A percentile compares a stretch with the other conserved stretches of the same genome.
phyloP scores from a whole-genome alignment of 2,113 vertebrate species.

The Apodemus sylvaticus region DNA sequence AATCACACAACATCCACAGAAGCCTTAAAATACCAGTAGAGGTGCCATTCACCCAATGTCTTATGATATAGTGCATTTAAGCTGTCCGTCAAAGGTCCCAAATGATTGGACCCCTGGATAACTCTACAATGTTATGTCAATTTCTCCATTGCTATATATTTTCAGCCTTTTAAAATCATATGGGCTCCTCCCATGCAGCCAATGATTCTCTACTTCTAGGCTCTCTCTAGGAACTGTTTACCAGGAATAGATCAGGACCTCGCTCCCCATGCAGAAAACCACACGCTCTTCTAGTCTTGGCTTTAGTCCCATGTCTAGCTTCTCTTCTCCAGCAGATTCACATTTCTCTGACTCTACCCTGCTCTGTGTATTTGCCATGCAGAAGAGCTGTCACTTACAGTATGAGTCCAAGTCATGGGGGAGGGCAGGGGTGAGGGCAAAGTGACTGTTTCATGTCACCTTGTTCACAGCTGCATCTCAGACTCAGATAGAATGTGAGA shows the following conservation, averaged over 20 bases:
- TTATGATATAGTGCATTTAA: neutral
- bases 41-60: neutral
- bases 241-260: neutral
- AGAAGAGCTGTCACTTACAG: neutral
- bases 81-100: neutral
- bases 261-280: neutral
- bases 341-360: neutral
- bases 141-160: neutral
- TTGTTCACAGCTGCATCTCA: neutral
- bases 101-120: neutral
- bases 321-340: neutral
- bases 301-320: neutral
- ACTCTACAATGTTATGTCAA: neutral
- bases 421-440: neutral
- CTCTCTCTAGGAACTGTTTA: neutral
- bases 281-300: neutral
- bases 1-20: neutral
- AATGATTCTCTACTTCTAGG: neutral
- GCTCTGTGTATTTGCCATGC: neutral
- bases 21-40: neutral
- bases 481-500: neutral
- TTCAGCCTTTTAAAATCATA: neutral
- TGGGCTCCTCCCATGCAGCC: neutral
- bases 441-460: neutral
- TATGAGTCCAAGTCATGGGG: neutral